phyloP scores from a whole-genome alignment of 1,140 invertebrate species.

The Aphidius ervi region DNA sequence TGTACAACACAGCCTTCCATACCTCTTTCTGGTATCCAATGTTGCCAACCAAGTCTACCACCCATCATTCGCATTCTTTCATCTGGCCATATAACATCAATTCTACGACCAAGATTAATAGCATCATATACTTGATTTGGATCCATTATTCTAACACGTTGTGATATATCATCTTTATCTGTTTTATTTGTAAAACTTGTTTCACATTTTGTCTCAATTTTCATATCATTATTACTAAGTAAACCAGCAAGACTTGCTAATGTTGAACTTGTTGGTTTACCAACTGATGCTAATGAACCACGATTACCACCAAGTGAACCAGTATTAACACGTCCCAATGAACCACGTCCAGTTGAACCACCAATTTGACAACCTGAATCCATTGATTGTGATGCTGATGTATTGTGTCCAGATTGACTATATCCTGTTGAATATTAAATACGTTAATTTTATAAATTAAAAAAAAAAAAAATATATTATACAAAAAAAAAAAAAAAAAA shows the following conservation, averaged over 20 bases:
- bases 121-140: conserved; percentile 80
- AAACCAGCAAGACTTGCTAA: conserved; percentile 76
- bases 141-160: conserved; percentile 67
- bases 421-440: conserved; percentile 30
- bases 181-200: conserved; percentile 46
- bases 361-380: conserved; percentile 53
- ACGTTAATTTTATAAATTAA: too few relatives aligned
- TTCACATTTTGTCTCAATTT: conserved; percentile 46
- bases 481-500: too few relatives aligned
- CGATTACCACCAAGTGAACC: conserved; percentile 64
- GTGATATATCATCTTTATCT: conserved; percentile 56
- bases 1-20: conserved; percentile 91
- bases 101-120: conserved; percentile 81
- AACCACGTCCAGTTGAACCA: conserved; percentile 50
- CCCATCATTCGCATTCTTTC: conserved; percentile 80
- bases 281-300: conserved; percentile 72
- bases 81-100: conserved; percentile 89
- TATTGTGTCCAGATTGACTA: conserved; percentile 52
- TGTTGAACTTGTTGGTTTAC: conserved; percentile 77
- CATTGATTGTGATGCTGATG: conserved; percentile 57
- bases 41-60: conserved; percentile 80
- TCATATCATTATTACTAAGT: conserved; percentile 53
- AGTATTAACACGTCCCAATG: conserved; percentile 50
- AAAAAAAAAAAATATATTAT: too few relatives aligned
- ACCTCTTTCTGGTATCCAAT: conserved; percentile 82